phyloP scores from a whole-genome alignment of 1,140 invertebrate genomes.

The Drosophila mayri region DNA sequence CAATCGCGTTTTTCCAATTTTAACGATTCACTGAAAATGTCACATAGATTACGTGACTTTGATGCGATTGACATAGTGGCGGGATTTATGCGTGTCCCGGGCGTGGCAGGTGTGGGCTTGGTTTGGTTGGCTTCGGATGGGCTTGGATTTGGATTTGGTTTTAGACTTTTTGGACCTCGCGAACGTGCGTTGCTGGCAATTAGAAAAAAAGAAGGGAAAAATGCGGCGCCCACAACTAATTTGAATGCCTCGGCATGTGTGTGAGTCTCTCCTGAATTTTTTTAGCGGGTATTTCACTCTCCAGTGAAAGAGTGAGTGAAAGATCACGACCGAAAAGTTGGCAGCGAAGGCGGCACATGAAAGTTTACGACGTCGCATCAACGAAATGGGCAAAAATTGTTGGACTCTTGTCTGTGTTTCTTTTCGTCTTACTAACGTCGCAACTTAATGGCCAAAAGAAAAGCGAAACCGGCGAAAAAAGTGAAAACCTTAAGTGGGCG shows the following conservation, averaged over 20 bases:
- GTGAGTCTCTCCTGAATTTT: conserved; percentile 19
- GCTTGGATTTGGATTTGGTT: conserved; percentile 19
- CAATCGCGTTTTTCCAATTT: conserved; percentile 74
- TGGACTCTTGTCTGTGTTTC: conserved; percentile 48
- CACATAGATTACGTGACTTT: conserved; percentile 83
- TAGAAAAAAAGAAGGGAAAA: conserved; percentile 43
- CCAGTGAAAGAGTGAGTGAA: conserved; percentile 62
- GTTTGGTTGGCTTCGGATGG: conserved; percentile 17
- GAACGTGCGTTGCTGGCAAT: conserved; percentile 69
- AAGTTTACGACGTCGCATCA: conserved; percentile 71
- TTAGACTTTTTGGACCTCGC: conserved; percentile 25
- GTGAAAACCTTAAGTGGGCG: conserved; percentile 62
- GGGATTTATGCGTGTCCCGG: conserved; percentile 78
- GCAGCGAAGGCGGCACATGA: conserved; percentile 75
- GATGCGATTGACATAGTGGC: conserved; percentile 82
- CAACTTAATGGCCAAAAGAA: conserved; percentile 67
- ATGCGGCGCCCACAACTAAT: conserved; percentile 74
- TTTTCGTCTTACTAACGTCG: conserved; percentile 19
- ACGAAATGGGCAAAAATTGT: conserved; percentile 66
- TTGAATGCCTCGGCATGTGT: conserved; percentile 69
- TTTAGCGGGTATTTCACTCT: conserved; percentile 36
- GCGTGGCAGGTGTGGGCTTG: conserved; percentile 35
- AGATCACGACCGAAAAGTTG: conserved; percentile 81
- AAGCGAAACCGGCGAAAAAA: conserved; percentile 68
- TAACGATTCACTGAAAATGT: conserved; percentile 82